Evolutionary conservation across 2,113 vertebrate genomes (phyloP), one percentile per base, ranked within the genome.

Genomic region (Loxodonta africana): DNA sequence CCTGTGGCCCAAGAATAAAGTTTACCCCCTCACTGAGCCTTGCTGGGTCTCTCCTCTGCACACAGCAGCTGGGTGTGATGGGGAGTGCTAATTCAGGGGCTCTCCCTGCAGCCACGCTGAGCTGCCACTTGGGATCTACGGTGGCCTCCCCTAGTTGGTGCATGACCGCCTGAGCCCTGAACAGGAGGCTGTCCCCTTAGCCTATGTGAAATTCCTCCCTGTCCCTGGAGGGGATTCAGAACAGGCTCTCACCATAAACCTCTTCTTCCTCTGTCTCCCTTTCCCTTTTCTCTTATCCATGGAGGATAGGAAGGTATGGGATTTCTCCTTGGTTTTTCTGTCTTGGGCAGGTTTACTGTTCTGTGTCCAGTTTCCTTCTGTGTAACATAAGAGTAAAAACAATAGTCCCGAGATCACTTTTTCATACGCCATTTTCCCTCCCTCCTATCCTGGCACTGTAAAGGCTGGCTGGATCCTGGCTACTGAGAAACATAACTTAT

Each of bases 211-310:
- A 1, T 57, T 67, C 37, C 81, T 37, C 15, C 20, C 17, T 2
- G 3, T 3, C 26, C 15, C 12, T 8, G 76, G 62, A 73, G 10
- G 30, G 12, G 8, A 12, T 71, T 88, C 44, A 23, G 62, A 73
- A 46, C 20, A 67, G 86, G 44, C 18, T 88, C 60, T 57, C 20
- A 33, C 48, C 46, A 63, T 60, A 28, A 46, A 60, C 60, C 57
- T 30, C 73, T 84, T 78, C 80, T 60, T 2, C 57, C 63, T 67
- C n/a, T 67, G 10, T 73, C 78, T 83, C 74, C 1, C 60, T 85
- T 91, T 78, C 63, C 12, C 20, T 95, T 85, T 85, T 92, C 28
- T 86, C 21, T 84, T 74, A 48, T 69, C 80, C 76, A 62, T 48
- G 7, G 20, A 86, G 23, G 23, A 14, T 28, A 6, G 44, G 26